Percentiles rank a stretch among this genome's conserved stretches.
phyloP scores from a whole-genome alignment of 1,140 invertebrate species.

The Tetramorium parvispinum region DNA sequence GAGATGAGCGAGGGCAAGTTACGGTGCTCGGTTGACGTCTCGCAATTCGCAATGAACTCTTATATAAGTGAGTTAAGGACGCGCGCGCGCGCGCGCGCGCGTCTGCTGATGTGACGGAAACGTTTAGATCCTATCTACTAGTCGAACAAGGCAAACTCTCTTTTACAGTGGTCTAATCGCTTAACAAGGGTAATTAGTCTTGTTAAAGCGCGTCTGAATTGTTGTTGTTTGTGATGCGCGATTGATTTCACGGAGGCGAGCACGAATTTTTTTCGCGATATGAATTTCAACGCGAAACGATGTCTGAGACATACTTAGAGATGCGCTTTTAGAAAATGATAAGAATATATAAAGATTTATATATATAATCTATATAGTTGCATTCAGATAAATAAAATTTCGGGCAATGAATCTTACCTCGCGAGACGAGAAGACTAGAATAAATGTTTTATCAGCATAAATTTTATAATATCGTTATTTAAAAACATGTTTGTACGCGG shows the following conservation, averaged over 20 bases:
- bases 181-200: slow-evolving; percentile 69
- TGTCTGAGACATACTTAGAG: not conserved
- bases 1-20: slow-evolving; percentile 36
- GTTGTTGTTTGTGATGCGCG: slow-evolving; percentile 32
- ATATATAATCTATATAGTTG: not conserved
- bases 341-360: not conserved
- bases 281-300: not conserved
- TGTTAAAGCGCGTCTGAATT: slow-evolving; percentile 37
- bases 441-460: not conserved
- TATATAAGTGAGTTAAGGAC: slow-evolving; percentile 62
- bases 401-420: not conserved
- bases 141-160: slow-evolving; percentile 34
- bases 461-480: slow-evolving; percentile 1
- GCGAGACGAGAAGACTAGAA: not conserved
- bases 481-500: not conserved
- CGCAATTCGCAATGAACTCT: slow-evolving; percentile 55
- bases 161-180: slow-evolving; percentile 47
- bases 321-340: not conserved
- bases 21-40: slow-evolving; percentile 38
- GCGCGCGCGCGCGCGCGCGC: not conserved
- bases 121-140: slow-evolving; percentile 67
- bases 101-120: slow-evolving; percentile 60
- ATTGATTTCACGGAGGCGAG: slow-evolving; percentile 36
- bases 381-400: not conserved
- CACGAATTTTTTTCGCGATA: not conserved